Base-by-base conservation (phyloP, 1,140 invertebrate genomes). In the Acromyrmex charruanus region DNA sequence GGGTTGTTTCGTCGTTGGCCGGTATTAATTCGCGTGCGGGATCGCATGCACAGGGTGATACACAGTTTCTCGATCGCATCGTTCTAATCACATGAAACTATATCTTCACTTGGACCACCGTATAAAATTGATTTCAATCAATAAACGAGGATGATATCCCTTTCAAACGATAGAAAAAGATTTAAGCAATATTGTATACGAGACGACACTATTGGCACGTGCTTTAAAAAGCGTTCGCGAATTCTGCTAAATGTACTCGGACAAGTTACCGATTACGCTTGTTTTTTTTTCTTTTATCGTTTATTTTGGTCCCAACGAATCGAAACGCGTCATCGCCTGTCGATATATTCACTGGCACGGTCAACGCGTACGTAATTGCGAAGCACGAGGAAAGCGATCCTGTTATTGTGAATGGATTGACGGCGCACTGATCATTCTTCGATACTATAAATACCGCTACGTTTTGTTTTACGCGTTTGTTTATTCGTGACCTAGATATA, bases 321-420 rank as follows among this genome's bases (percentile, higher is more conserved):
- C 80, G 69, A 84, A 84, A 84, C 80, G 55, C 58, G 80, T 84
- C 69, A 75, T 84, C 80, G 69, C 28, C 25, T 82, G 69, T 84
- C 80, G 55, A 84, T 84, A 84, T 74, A 84, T 61, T 84, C 79
- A 51, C 21, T 49, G 66, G 21, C 44, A 82, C 53, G 53, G 55
- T 74, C 68, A 74, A 84, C 80, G 69, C 80, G 80, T 69, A n/a
- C 39, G 80, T 84, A 84, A 84, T 84, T 84, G 80, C 69, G 14
- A 35, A 51, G 69, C 44, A 75, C 55, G 69, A 75, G 44, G 25
- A 25, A 58, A 75, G 44, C 68, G 80, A 49, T 75, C 28, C 80
- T 44, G 80, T 84, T 84, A 84, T 74, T 84, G 55, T 75, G 69
- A 84, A 84, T 63, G 44, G 69, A 72, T 84, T 84, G 69, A 84